phyloP scores from a whole-genome alignment of 2,113 vertebrate species.

The Reinhardtius hippoglossoides region DNA sequence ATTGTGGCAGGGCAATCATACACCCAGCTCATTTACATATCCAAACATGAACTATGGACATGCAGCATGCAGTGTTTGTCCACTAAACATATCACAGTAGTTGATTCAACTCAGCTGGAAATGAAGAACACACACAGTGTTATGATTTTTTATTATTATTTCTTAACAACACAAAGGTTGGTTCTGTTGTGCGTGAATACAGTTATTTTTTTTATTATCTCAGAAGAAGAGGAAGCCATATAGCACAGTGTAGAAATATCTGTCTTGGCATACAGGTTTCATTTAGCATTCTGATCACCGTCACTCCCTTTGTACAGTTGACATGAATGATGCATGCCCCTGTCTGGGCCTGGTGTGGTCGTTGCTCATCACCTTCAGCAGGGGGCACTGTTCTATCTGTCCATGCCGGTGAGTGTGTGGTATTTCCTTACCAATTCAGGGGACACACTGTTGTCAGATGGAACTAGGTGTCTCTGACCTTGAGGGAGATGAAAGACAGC shows the following conservation, averaged over 20 bases:
- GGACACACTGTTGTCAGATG: conserved; percentile 45
- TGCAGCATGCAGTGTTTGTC: conserved; percentile 62
- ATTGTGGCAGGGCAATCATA: conserved; percentile 71
- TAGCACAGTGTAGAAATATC: background rate
- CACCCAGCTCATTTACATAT: conserved; percentile 73
- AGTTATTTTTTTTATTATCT: background rate
- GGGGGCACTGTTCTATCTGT: conserved; percentile 55
- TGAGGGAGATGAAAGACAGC: conserved; percentile 54
- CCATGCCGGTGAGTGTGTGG: background rate
- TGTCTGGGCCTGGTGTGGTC: conserved; percentile 21
- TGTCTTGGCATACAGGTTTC: background rate
- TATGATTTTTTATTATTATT: background rate
- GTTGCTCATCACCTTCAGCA: conserved; percentile 37
- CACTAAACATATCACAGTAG: conserved; percentile 60
- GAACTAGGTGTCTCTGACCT: conserved; percentile 51
- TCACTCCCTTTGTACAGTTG: conserved; percentile 20
- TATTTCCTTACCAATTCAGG: conserved; percentile 37
- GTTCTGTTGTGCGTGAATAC: background rate
- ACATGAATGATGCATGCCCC: conserved; percentile 32
- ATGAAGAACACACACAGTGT: background rate
- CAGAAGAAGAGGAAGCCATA: background rate
- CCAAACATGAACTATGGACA: conserved; percentile 77
- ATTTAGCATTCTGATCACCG: conserved; percentile 30
- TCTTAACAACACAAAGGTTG: background rate
- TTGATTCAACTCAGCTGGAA: conserved; percentile 45